Evolutionary conservation across 1,140 invertebrate genomes (phyloP), one percentile per base, ranked within the genome.

Genomic region (Zaprionus ghesquierei): DNA sequence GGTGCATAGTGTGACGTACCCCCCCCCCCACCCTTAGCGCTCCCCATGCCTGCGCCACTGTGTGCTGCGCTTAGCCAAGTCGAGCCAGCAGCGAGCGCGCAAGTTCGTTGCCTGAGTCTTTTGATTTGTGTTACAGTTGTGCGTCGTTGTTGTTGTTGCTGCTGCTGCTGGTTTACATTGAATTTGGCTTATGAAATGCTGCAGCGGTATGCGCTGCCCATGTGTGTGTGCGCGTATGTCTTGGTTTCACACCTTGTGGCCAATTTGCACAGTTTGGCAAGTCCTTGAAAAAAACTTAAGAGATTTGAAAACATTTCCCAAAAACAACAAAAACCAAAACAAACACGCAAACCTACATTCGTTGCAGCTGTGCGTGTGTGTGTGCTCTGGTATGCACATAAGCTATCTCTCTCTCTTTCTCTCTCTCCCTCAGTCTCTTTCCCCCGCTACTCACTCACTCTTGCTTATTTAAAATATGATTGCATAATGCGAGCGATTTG

Each of bases 21-120:
- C 8, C 5, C 15, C 15, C 0, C 15, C 3, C 9, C 41, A 3
- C 15, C 15, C 15, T 12, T 4, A 35, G 0, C 12, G 0, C 12
- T 1, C 4, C 5, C 35, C 6, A 2, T 15, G 35, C n/a, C n/a
- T n/a, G n/a, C n/a, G n/a, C 1, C 13, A n/a, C 5, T 38, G 35
- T 29, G 5, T 1, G 2, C 3, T 5, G 27, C 27, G 27, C 13
- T 38, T 38, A 15, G n/a, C 15, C 35, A 41, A 41, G n/a, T 41
- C 3, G 41, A 15, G 41, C 35, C n/a, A n/a, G n/a, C n/a, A 27
- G 31, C 31, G 9, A 3, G 41, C 41, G 41, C 41, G 18, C 75
- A 77, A 71, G 79, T 85, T 78, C 69, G 77, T 62, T 69, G 78
- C 76, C 65, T 50, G 55, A 87, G 82, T 87, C 82, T 87, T 87